These are phyloP conservation scores for Chloroceryle aenea DNA, from an alignment of 2,113 vertebrate species.

Conservation along the genomic window DNA sequence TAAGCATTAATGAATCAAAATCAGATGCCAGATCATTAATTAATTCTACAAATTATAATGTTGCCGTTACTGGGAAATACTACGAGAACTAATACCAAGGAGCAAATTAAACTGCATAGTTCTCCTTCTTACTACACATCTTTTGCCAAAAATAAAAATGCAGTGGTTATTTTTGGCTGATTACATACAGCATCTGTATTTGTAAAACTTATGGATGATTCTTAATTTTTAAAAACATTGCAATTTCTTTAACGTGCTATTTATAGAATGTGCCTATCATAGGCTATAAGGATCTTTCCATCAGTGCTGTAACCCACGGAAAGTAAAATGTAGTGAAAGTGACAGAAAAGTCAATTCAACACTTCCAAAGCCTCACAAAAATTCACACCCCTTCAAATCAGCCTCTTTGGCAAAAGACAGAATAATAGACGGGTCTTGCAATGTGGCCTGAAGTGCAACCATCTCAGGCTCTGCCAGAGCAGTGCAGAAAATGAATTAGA, in stretches of 20 bases:
- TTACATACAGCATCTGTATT: neutral
- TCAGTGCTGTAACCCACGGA: neutral
- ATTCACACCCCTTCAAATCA: slow-evolving; percentile 44
- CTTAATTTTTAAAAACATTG: neutral
- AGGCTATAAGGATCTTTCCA: slow-evolving; percentile 24
- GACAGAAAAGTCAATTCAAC: slow-evolving; percentile 61
- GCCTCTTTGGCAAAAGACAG: neutral
- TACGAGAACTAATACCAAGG: slow-evolving; percentile 52
- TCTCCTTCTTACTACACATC: neutral
- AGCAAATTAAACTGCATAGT: slow-evolving; percentile 49
- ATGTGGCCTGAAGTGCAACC: neutral
- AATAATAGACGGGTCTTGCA: slow-evolving; percentile 18
- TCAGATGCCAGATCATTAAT: slow-evolving; percentile 76
- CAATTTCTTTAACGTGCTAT: neutral
- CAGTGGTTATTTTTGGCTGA: neutral
- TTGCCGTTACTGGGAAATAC: slow-evolving; percentile 60
- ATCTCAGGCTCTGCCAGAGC: neutral
- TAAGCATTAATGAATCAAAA: slow-evolving; percentile 75
- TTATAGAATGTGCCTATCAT: slow-evolving; percentile 26
- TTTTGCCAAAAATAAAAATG: slow-evolving; percentile 23
- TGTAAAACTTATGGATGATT: neutral
- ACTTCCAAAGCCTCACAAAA: slow-evolving; percentile 33
- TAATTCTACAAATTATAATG: slow-evolving; percentile 75
- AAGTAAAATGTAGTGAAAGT: slow-evolving; percentile 11
- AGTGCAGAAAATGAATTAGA: neutral